phyloP scores from a whole-genome alignment of 2,113 vertebrate species.

The Megaptera novaeangliae region DNA sequence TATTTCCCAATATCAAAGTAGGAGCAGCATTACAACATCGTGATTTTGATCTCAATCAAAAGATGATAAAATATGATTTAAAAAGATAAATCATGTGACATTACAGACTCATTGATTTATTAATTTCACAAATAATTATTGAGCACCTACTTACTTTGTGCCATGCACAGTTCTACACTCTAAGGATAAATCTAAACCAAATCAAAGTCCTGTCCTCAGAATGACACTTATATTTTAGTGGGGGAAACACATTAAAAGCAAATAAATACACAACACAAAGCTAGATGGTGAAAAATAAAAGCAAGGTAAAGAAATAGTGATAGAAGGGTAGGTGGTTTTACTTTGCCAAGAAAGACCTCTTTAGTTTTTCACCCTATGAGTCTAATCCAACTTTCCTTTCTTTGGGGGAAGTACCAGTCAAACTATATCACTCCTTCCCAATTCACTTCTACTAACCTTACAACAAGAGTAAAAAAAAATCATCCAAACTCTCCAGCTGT shows the following conservation, averaged over 20 bases:
- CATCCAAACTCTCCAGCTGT: neutral
- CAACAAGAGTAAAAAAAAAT: neutral
- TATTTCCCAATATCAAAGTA: neutral
- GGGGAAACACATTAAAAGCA: neutral
- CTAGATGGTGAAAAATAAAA: neutral
- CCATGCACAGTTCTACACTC: neutral
- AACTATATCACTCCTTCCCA: neutral
- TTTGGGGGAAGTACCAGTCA: neutral
- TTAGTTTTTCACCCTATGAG: neutral
- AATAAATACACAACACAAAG: neutral
- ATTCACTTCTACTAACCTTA: neutral
- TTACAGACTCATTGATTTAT: neutral
- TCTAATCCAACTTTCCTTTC: neutral
- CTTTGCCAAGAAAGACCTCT: neutral
- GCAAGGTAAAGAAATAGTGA: neutral
- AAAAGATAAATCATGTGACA: neutral
- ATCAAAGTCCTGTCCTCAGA: neutral
- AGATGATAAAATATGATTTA: neutral
- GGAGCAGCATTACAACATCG: neutral
- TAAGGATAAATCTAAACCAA: neutral
- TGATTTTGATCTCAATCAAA: neutral
- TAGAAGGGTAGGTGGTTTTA: neutral
- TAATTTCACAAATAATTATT: neutral
- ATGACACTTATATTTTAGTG: neutral
- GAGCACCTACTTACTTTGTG: neutral